Evolutionary conservation across 2,888 invertebrate genomes (phyloP).

Genomic region (Rhagium mordax): DNA sequence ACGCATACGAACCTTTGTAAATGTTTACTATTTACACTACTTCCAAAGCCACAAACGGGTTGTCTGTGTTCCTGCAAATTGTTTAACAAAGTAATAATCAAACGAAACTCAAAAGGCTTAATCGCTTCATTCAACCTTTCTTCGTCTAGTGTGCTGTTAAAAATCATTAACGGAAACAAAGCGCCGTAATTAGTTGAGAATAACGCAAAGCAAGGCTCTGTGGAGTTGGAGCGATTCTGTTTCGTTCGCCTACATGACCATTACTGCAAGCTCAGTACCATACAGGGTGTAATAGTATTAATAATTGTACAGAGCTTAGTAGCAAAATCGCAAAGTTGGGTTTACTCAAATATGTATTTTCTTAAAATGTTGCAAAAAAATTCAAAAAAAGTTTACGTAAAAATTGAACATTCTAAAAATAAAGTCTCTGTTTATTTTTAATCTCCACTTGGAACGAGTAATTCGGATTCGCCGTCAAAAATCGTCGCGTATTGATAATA

Average conservation of each 20-base stretch:
- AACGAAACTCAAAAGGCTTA: constrained; percentile 28
- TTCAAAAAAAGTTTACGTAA: too few species aligned
- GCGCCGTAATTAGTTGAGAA: constrained; percentile 45
- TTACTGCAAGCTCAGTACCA: neutral
- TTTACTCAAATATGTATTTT: too few species aligned
- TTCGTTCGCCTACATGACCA: neutral
- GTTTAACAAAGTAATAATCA: constrained; percentile 43
- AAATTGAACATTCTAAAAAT: too few species aligned
- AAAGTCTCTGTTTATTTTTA: too few species aligned
- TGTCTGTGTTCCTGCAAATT: constrained; percentile 11
- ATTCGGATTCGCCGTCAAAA: too few species aligned
- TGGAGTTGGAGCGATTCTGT: constrained; percentile 21
- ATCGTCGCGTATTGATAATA: too few species aligned
- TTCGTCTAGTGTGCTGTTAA: constrained; percentile 41
- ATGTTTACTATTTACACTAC: neutral
- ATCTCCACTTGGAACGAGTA: too few species aligned
- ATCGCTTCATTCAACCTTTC: constrained; percentile 33
- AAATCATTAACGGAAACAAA: constrained; percentile 49
- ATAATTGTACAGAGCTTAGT: too few species aligned
- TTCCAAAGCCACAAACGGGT: neutral
- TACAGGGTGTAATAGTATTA: too few species aligned
- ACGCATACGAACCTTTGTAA: too few species aligned
- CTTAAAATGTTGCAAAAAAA: too few species aligned
- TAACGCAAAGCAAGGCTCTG: constrained; percentile 34
- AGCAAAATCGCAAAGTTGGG: too few species aligned